These are phyloP conservation scores for Zapornia atra DNA, from an alignment of 2,113 vertebrate species.

Conservation along the genomic window DNA sequence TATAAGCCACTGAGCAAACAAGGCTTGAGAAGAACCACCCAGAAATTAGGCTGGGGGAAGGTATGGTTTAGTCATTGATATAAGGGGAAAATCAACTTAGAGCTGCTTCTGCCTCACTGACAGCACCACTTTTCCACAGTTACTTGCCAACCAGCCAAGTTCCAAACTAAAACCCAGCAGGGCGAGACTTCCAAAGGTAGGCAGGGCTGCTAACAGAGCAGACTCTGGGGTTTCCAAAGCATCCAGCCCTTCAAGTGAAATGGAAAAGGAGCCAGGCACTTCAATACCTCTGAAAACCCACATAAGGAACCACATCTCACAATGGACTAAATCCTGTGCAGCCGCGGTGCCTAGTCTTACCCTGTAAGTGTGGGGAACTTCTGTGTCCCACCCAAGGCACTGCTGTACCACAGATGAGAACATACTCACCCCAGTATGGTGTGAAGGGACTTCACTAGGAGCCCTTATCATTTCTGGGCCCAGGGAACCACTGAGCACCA, in stretches of 20 bases:
- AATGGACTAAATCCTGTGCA: background rate
- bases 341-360: background rate
- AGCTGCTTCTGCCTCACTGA: background rate
- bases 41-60: background rate
- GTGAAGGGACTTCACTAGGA: background rate
- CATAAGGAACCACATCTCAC: background rate
- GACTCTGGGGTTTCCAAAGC: background rate
- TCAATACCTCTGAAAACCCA: background rate
- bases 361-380: rapidly evolving
- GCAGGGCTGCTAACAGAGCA: background rate
- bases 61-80: background rate
- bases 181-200: background rate
- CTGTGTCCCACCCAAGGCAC: background rate
- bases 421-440: background rate
- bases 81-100: background rate
- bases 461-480: background rate
- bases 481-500: background rate
- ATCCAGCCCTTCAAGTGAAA: background rate
- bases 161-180: background rate
- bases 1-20: background rate
- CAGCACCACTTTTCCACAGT: background rate
- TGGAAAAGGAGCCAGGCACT: background rate
- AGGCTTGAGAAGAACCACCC: background rate
- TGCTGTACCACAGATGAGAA: no score
- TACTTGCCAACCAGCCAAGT: background rate